Conservation (phyloP, 2,113 vertebrate species). For the Anguilla rostrata region DNA sequence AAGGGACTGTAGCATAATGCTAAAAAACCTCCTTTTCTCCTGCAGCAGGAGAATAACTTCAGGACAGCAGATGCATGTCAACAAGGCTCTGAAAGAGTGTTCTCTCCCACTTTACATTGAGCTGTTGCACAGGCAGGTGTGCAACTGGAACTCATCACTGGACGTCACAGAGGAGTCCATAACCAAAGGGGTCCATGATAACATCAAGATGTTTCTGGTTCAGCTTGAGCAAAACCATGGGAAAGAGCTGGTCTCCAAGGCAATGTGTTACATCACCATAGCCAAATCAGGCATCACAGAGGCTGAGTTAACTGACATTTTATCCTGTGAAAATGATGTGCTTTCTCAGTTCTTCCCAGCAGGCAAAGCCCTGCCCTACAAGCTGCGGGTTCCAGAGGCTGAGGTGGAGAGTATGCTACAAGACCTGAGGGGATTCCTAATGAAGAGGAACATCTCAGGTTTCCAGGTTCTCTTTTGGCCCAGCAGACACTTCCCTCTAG, state of each 20-base stretch:
- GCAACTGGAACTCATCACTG: conserved; percentile 56
- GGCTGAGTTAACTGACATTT: conserved; percentile 67
- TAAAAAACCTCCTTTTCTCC: conserved; percentile 55
- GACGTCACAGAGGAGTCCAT: conserved; percentile 63
- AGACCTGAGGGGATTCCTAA: conserved; percentile 66
- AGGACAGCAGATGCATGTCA: conserved; percentile 73
- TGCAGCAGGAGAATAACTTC: conserved; percentile 72
- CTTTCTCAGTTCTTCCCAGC: conserved; percentile 37
- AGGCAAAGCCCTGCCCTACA: conserved; percentile 16
- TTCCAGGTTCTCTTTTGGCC: conserved; percentile 64
- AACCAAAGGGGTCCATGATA: conserved; percentile 58
- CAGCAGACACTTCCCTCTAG: conserved; percentile 67
- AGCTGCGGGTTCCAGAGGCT: conserved; percentile 56
- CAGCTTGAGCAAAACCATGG: conserved; percentile 67
- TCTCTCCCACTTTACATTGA: conserved; percentile 65
- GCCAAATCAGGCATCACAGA: conserved; percentile 67
- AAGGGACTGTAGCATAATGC: conserved; percentile 58
- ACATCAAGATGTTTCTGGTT: conserved; percentile 60
- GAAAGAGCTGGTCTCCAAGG: conserved; percentile 47
- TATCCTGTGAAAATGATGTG: conserved; percentile 59
- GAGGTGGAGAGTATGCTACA: conserved; percentile 63
- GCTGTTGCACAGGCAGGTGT: conserved; percentile 58
- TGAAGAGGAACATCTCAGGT: conserved; percentile 50
- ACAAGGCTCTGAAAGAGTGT: conserved; percentile 65
- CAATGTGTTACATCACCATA: conserved; percentile 64